Base-by-base conservation (phyloP, 2,888 invertebrate species). In the Bhutanitis thaidina region DNA sequence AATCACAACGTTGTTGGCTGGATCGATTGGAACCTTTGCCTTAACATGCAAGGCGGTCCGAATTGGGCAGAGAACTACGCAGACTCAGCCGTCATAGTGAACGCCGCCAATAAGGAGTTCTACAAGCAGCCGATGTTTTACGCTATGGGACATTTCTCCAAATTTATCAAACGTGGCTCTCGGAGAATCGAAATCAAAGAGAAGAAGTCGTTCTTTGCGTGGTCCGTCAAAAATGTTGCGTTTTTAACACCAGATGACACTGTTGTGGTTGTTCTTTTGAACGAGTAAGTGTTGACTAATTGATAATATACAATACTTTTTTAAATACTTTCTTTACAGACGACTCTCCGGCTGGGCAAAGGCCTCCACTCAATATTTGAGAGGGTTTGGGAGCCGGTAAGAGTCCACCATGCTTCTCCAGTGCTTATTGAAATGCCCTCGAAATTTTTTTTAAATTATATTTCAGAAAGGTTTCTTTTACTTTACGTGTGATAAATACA, bases 101-200 rank as follows among this genome's bases (percentile, higher is more conserved):
- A 64, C 40, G 55, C 67, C 0, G 55, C 65, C 8, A 56, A 85
- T 1, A 90, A 91, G 49, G 95, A 95, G 77, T 95, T 97, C 74
- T 94, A 94, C 72, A 97, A 97, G 67, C 96, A 97, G 69, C 97
- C 97, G 0, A 93, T 94, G 91, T 97, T 91, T 76, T 97, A 97
- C 74, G 93, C 92, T 0, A 74, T 97, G 62, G 95, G 94, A 0
- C 97, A 97, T 73, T 92, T 94, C 65, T 91, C 93, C 52, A 93
- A 92, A 79, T 94, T 94, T 64, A 73, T 94, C 34, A 90, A 92
- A 0, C 87, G 86, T 41, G 91, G 87, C 16, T 94, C 94, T 0
- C 39, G 51, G n/a, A 67, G 78, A 48, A 61, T 80, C 2, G 43
- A 61, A 2, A 63, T 67, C 3, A 35, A 48, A 3, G 52, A 55